phyloP scores from a whole-genome alignment of 2,888 invertebrate species.

The Diplolepis rosae region DNA sequence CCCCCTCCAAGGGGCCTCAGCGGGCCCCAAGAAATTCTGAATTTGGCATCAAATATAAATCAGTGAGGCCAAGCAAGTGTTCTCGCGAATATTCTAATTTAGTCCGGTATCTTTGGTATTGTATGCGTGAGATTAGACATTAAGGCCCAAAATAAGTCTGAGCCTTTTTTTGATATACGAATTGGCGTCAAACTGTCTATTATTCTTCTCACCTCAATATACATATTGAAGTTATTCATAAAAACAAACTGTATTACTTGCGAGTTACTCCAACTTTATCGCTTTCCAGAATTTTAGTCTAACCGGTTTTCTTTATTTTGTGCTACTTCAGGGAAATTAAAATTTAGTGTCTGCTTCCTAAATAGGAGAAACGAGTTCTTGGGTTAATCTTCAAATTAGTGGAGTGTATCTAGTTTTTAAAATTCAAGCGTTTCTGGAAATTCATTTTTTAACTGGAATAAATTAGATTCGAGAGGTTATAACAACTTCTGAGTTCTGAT shows the following conservation, averaged over 20 bases:
- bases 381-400: neutral
- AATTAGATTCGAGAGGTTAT: too few relatives aligned
- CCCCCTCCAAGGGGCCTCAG: conserved; percentile 35
- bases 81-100: conserved; percentile 31
- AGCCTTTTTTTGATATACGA: neutral
- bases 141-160: neutral
- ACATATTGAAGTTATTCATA: neutral
- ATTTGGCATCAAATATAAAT: conserved; percentile 41
- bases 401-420: too few relatives aligned
- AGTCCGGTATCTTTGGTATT: neutral
- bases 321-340: neutral
- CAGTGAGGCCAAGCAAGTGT: neutral
- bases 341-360: neutral
- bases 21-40: conserved; percentile 40
- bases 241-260: neutral
- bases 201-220: neutral
- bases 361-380: neutral
- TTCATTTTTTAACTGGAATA: too few relatives aligned
- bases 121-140: neutral
- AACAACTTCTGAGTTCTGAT: too few relatives aligned
- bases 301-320: neutral
- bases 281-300: neutral
- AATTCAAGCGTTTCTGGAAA: too few relatives aligned
- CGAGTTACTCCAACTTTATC: neutral
- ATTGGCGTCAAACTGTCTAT: conserved; percentile 1